Percentiles rank a stretch among this genome's conserved stretches.
Conservation (phyloP, 2,113 vertebrate species). For the Leucopternis melanops region DNA sequence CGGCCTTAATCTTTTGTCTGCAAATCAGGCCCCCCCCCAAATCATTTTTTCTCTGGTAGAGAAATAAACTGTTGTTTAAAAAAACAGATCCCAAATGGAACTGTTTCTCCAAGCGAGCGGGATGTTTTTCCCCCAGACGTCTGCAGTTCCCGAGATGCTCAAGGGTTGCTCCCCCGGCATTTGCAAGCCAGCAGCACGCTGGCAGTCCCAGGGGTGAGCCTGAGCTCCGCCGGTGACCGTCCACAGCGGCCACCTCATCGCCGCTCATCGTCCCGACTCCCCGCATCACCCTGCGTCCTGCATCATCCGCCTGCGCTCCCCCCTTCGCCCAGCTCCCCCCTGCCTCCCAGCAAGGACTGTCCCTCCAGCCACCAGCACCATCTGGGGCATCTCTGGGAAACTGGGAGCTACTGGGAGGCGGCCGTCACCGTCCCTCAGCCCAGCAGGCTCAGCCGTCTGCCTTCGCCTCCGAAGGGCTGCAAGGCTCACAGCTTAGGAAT, state of each 20-base stretch:
- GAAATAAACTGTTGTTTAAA: not conserved
- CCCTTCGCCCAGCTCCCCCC: not conserved
- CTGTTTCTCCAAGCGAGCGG: not conserved
- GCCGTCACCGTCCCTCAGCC: not conserved
- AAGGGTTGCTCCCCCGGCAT: not conserved
- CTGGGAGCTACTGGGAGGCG: not conserved
- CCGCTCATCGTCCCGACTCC: fast-evolving
- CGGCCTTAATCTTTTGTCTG: fast-evolving
- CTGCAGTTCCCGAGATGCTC: fast-evolving
- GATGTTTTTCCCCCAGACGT: not conserved
- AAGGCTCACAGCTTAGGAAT: conserved; percentile 43
- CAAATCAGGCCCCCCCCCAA: not conserved
- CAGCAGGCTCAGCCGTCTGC: not conserved
- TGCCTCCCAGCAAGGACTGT: not conserved
- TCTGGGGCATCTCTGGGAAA: not conserved
- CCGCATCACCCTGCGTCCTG: not conserved
- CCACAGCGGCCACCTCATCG: fast-evolving
- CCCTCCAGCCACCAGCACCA: not conserved
- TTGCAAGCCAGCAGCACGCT: not conserved
- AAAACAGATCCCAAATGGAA: not conserved
- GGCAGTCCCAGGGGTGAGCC: not conserved
- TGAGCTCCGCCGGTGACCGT: not conserved
- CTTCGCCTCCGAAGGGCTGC: not conserved
- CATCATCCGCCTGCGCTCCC: not conserved
- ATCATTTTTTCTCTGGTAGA: not conserved